These are phyloP conservation scores for Microcebus tavaratra DNA, from an alignment of 2,113 vertebrate genomes.

Conservation along the genomic window DNA sequence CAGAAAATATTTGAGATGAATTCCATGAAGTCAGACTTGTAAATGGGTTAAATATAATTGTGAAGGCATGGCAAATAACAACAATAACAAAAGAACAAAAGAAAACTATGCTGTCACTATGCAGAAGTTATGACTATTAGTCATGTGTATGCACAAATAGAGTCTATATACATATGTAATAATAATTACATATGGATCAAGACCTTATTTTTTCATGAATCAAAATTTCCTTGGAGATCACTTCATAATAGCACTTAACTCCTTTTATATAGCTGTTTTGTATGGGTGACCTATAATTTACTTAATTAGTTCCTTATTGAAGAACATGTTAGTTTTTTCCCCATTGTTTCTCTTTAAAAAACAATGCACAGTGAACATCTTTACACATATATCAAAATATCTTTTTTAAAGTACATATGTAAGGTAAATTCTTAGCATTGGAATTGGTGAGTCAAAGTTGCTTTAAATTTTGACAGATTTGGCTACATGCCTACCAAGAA, in stretches of 20 bases:
- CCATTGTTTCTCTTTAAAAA: neutral
- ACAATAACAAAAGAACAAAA: neutral
- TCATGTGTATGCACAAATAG: neutral
- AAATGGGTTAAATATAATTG: neutral
- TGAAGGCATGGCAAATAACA: neutral
- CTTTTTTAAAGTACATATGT: neutral
- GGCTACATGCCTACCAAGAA: neutral
- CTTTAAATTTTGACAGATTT: neutral
- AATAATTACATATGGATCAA: neutral
- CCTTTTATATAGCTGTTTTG: neutral
- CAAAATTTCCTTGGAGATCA: neutral
- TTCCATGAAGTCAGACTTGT: neutral
- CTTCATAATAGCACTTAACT: neutral
- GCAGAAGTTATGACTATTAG: neutral
- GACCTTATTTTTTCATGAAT: neutral
- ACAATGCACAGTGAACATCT: neutral
- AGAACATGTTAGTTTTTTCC: neutral
- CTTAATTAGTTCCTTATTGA: neutral
- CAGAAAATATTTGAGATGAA: neutral
- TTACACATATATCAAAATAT: neutral
- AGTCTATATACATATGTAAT: neutral
- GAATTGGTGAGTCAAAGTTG: neutral
- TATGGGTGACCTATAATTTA: neutral
- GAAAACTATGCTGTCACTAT: neutral
- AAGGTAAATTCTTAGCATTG: neutral